phyloP scores from a whole-genome alignment of 2,113 vertebrate genomes.

The Prionailurus viverrinus region DNA sequence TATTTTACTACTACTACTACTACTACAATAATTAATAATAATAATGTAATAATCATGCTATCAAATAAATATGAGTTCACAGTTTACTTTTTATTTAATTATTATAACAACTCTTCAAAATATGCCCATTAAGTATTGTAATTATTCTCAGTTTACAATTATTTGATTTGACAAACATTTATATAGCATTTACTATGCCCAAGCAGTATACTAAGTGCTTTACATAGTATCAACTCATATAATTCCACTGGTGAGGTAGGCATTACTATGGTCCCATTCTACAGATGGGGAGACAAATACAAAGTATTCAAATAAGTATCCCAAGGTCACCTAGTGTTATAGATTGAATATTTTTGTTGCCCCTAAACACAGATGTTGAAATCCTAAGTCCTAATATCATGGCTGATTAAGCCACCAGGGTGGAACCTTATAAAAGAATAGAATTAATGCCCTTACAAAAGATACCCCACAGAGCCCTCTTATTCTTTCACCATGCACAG shows the following conservation, averaged over 20 bases:
- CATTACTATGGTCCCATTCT: not conserved
- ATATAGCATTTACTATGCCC: not conserved
- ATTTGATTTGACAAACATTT: not conserved
- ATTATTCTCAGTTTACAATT: not conserved
- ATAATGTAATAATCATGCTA: not conserved
- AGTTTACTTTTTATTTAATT: not conserved
- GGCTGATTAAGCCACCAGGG: not conserved
- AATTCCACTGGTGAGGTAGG: not conserved
- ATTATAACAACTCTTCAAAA: not conserved
- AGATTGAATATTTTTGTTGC: not conserved
- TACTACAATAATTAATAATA: too few species aligned
- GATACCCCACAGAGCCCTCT: not conserved
- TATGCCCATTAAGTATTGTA: not conserved
- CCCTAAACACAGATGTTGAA: not conserved
- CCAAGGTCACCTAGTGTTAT: not conserved
- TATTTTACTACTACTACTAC: not conserved
- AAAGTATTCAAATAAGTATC: not conserved
- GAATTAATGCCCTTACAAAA: too few species aligned
- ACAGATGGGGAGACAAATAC: not conserved
- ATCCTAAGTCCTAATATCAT: not conserved
- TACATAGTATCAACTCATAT: not conserved
- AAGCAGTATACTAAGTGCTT: not conserved
- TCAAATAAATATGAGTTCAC: not conserved
- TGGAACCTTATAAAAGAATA: not conserved
- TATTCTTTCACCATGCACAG: not conserved